Evolutionary conservation across 2,888 invertebrate species (phyloP), one percentile per base, ranked within the genome.

Genomic region (Ceramica pisi): DNA sequence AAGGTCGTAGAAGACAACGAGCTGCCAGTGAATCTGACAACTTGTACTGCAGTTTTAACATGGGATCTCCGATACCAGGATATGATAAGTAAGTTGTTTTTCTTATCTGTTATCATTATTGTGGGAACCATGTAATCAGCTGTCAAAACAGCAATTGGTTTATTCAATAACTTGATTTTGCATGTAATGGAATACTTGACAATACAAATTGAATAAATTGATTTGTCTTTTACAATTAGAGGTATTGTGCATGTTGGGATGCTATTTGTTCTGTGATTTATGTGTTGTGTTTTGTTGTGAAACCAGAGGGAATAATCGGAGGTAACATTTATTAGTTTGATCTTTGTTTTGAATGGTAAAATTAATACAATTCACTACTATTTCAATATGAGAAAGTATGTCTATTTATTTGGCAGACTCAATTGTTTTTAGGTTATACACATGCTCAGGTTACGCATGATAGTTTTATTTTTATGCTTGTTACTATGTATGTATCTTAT

Each of bases 11-110:
- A 85, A 90, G 96, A 84, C 96, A 95, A 70, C 86, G 96, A 63
- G 96, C 96, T 3, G 89, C 94, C 0, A 96, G 96, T 90, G 96
- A 96, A 91, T 96, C 96, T 68, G 96, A 96, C 81, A 94, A 96
- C 82, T 88, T 92, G 19, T 94, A 91, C 79, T 88, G 92, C 79
- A 92, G 81, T 80, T 94, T 88, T 80, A 90, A 90, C 67, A 76
- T 92, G 61, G 90, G 90, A 66, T 88, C 91, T 60, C 92, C 94
- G 1, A 90, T 92, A 83, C 89, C 92, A 23, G 93, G 92, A 61
- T 94, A 93, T 90, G 95, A 95, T 69, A 92, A 90, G 95, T 95
- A 67, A 91, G 92, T 88, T 19, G 41, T 56, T 63, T 12, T 61
- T 60, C 68, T 48, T 69, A 67, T 75, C 64, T 48, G 26, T 59